Evolutionary conservation across 2,888 invertebrate species (phyloP), one percentile per base, ranked within the genome.

Genomic region (Apocheima hispidaria): DNA sequence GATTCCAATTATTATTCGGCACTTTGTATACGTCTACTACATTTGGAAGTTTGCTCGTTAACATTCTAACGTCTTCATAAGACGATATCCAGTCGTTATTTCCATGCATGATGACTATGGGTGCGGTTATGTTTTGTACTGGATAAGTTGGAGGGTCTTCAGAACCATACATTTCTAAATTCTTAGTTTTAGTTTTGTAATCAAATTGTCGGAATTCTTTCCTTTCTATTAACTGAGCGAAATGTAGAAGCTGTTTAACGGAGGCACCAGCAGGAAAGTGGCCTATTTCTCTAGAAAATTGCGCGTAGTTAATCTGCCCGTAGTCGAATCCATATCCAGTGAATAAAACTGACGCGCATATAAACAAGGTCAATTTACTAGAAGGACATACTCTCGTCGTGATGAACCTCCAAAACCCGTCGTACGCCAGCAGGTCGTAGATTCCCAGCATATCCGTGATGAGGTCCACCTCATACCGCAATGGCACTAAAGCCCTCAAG

Each of bases 211-310:
- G 54, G 52, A 83, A 83, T 10, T 63, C 50, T 7, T 63, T 65
- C 2, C 73, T 70, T 16, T 62, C 43, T 4, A 74, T 44, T n/a
- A 50, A 55, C 66, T 83, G 84, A 38, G 68, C 65, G 49, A 72
- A 80, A 61, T 82, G 84, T 16, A 72, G 23, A 12, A 93, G 62
- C 63, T 93, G 92, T 66, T 87, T 83, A 0, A 81, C 75, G 0
- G 93, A 91, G 0, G 88, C 79, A 0, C 94, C 94, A 9, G 92
- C 86, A 1, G 76, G 76, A 14, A 66, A 18, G 52, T 81, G 74
- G 1, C 71, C 62, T 21, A 69, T 52, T 14, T 74, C 54, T 0
- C 70, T 55, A 0, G 70, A 68, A 5, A 71, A 38, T 7, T 70
- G 70, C 4, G 62, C 43, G 9, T 48, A 40, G 52, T 76, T 70